Conservation (phyloP, 1,140 invertebrate genomes). For the Sinella curviseta region DNA sequence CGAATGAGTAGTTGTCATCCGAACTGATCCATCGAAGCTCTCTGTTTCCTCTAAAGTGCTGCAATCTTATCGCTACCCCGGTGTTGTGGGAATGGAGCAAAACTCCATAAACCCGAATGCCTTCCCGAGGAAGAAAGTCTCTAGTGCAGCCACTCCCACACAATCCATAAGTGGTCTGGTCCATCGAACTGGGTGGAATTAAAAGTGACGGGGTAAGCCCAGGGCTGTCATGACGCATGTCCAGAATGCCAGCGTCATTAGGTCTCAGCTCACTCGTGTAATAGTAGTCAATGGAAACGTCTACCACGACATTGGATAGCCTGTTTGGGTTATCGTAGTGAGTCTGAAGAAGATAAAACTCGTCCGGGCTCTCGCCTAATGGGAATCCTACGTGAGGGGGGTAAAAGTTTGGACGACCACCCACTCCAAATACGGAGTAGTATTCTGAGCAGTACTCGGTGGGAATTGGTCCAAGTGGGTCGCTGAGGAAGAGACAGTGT, state of each 20-base stretch:
- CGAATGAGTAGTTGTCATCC: slow-evolving; percentile 7
- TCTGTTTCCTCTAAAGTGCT: not conserved
- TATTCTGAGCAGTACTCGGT: too few species aligned
- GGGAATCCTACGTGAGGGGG: not conserved
- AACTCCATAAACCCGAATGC: not conserved
- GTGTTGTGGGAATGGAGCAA: slow-evolving; percentile 6
- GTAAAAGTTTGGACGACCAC: not conserved
- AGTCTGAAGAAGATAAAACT: not conserved
- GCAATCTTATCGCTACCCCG: not conserved
- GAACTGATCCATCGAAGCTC: not conserved
- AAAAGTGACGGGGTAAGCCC: too few species aligned
- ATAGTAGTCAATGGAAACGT: not conserved
- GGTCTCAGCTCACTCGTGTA: not conserved
- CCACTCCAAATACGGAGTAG: too few species aligned
- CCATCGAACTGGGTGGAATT: too few species aligned
- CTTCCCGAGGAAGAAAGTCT: not conserved
- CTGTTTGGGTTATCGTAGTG: slow-evolving; percentile 19
- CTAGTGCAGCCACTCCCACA: not conserved
- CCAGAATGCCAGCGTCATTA: not conserved
- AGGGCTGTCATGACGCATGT: too few species aligned
- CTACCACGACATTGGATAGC: not conserved
- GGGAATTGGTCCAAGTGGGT: too few species aligned
- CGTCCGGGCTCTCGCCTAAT: not conserved
- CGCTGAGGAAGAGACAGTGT: not conserved
- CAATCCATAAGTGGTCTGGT: not conserved